Evolutionary conservation across 2,113 vertebrate genomes (phyloP), one percentile per base, ranked within the genome.

Genomic region (Salminus brasiliensis): DNA sequence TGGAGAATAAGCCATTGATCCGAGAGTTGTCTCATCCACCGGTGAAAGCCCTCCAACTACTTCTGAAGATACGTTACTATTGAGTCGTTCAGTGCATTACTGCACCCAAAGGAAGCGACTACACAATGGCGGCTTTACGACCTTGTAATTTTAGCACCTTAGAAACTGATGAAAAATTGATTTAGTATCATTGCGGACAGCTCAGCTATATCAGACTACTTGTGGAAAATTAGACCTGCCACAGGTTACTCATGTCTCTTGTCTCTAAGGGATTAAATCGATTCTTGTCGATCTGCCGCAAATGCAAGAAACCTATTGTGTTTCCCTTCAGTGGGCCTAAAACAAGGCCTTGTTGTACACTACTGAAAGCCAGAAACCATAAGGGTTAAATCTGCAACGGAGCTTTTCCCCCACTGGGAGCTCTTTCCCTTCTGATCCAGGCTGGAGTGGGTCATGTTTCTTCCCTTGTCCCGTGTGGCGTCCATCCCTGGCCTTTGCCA

Each of bases 151-250:
- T 79, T 62, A 30, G 25, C 34, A 11, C 74, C 79, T 88, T 53
- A 81, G 49, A 59, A 43, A 78, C 67, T 53, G 81, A 81, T 79
- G 75, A 72, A 55, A 85, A 87, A 89, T 84, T 86, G 79, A 91
- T 89, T 87, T 75, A 85, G 72, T 63, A 79, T 60, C 65, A 49
- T 16, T 76, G 62, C 55, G 47, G 45, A 76, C 55, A 72, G 85
- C 78, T 84, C 75, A 76, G 72, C 77, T 86, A 55, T 73, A 83
- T 72, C 39, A 68, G 81, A 76, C 77, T 55, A 79, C 76, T 9
- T 6, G 73, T 81, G 76, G 73, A 71, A 67, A 81, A 88, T 84
- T 78, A 57, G 52, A 78, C 49, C 76, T 60, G 76, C 25, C 65
- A 70, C 36, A 25, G 66, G 36, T 66, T n/a, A 60, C 65, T 70